Percentiles rank a stretch among this genome's conserved stretches.
Evolutionary conservation across 2,888 invertebrate genomes (phyloP).

Genomic region (Archaeoteleia sp.): DNA sequence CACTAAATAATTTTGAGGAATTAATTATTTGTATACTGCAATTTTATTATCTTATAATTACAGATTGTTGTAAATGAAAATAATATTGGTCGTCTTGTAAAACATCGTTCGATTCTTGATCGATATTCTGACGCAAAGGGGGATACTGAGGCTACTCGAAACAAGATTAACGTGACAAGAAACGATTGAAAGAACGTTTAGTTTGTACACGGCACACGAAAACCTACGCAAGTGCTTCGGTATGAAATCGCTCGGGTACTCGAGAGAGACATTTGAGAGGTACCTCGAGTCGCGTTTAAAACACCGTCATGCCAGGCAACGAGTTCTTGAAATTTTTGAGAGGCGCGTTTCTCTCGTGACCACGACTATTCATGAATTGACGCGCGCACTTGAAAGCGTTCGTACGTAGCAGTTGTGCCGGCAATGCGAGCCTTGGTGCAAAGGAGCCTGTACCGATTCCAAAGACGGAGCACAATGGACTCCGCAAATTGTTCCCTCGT

Average conservation of each 20-base stretch:
- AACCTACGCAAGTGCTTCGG: conserved; percentile 29
- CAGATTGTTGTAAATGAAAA: too few relatives aligned
- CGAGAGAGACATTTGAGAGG: conserved; percentile 44
- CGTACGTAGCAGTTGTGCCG: conserved; percentile 45
- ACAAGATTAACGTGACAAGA: conserved; percentile 29
- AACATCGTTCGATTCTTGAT: too few relatives aligned
- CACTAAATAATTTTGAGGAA: too few relatives aligned
- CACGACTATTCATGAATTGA: conserved; percentile 61
- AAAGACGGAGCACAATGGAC: conserved; percentile 54
- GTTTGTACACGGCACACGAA: conserved; percentile 39
- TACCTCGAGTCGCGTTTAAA: conserved; percentile 49
- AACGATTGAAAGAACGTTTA: not conserved
- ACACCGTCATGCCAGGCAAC: conserved; percentile 36
- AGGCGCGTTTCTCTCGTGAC: conserved; percentile 52
- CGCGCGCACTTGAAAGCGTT: conserved; percentile 54
- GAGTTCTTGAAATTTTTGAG: conserved; percentile 61
- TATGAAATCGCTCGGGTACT: conserved; percentile 12
- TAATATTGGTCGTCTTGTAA: too few relatives aligned
- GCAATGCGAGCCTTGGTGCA: conserved; percentile 55
- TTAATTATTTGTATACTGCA: too few relatives aligned
- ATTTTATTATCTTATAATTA: too few relatives aligned
- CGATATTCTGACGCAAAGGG: too few relatives aligned
- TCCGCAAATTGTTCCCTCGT: conserved; percentile 59
- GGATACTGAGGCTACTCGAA: conserved; percentile 25
- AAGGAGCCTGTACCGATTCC: conserved; percentile 40